Percentiles rank a stretch among this genome's conserved stretches.
These are phyloP conservation scores for Chamaea fasciata DNA, from an alignment of 2,113 vertebrate genomes.

Conservation along the genomic window DNA sequence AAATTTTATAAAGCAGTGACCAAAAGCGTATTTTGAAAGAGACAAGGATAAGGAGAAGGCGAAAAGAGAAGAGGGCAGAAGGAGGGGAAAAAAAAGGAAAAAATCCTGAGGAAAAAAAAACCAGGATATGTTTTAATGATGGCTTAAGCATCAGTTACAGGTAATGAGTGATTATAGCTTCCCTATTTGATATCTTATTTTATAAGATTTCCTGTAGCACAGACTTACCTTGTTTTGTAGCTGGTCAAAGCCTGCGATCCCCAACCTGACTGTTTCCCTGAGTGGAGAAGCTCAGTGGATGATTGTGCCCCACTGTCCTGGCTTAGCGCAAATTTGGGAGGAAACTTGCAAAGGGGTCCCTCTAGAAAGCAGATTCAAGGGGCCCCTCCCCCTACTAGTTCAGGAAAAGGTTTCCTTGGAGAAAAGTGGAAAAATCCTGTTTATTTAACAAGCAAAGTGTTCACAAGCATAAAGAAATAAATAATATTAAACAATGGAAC, in stretches of 20 bases:
- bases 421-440: background rate
- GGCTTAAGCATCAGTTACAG: background rate
- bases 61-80: background rate
- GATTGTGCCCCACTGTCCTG: background rate
- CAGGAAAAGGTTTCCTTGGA: background rate
- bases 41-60: background rate
- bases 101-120: background rate
- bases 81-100: background rate
- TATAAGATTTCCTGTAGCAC: background rate
- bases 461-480: background rate
- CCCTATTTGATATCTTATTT: background rate
- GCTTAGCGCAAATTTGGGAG: background rate
- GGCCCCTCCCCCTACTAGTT: background rate
- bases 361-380: background rate
- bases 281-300: background rate
- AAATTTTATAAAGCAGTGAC: background rate
- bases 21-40: background rate
- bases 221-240: background rate
- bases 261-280: rapidly evolving
- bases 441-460: background rate
- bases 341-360: background rate
- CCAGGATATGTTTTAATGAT: background rate
- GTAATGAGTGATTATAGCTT: background rate
- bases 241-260: rapidly evolving
- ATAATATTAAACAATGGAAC: background rate